A percentile compares a stretch with the other conserved stretches of the same genome.
Conservation (phyloP, 2,797 vertebrate species). For the Rhodeus uyekii region DNA sequence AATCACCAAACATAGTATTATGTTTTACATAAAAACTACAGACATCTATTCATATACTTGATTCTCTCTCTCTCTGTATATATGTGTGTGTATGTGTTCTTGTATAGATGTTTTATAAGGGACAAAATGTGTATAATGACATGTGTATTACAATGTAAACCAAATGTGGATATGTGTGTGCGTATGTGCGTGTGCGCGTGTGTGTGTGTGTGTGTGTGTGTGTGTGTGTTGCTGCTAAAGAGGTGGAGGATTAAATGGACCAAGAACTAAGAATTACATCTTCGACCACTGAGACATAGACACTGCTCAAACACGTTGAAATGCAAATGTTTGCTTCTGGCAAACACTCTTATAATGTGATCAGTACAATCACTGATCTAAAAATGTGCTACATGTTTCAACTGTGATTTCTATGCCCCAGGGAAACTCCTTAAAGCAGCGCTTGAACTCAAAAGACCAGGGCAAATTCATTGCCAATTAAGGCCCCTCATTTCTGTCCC, state of each 20-base stretch:
- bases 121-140: too few relatives aligned
- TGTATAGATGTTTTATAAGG: too few relatives aligned
- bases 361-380: conserved; percentile 36
- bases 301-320: conserved; percentile 3
- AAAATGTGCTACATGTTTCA: conserved; percentile 44
- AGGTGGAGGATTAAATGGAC: conserved; percentile 8
- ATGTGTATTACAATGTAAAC: too few relatives aligned
- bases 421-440: conserved; percentile 30
- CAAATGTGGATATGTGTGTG: too few relatives aligned
- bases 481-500: conserved; percentile 25
- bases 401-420: conserved; percentile 16
- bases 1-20: too few relatives aligned
- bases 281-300: conserved; percentile 11
- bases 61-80: too few relatives aligned
- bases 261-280: conserved; percentile 23
- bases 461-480: conserved; percentile 46
- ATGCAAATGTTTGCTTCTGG: conserved; percentile 49
- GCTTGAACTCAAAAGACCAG: conserved; percentile 27
- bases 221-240: background rate
- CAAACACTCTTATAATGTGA: conserved; percentile 24
- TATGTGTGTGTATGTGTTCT: too few relatives aligned
- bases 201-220: background rate
- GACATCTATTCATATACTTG: too few relatives aligned
- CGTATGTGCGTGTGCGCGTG: too few relatives aligned
- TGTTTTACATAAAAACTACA: too few relatives aligned